A percentile compares a stretch with the other conserved stretches of the same genome.
Evolutionary conservation across 2,113 vertebrate species (phyloP).

Genomic region (Spea bombifrons): DNA sequence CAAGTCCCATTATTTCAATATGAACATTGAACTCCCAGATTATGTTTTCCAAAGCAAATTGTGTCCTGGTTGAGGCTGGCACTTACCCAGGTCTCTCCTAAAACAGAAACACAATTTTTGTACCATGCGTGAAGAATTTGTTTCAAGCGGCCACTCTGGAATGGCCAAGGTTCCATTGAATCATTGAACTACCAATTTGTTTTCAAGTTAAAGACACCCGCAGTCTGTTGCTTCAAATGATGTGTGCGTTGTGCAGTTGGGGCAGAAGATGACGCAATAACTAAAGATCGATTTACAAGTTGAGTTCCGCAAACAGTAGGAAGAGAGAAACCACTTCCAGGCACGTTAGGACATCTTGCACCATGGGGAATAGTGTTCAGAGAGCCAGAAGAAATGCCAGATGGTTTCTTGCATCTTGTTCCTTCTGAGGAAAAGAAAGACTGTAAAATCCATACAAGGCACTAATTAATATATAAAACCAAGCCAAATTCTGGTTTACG

Average conservation of each 20-base stretch:
- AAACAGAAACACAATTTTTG: no score
- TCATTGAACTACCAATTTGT: slow-evolving; percentile 51
- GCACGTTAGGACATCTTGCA: not conserved
- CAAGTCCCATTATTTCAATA: not conserved
- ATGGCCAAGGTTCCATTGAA: not conserved
- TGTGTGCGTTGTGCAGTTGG: not conserved
- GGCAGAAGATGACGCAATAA: slow-evolving; percentile 35
- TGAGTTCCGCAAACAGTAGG: slow-evolving; percentile 29
- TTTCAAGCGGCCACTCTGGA: no score
- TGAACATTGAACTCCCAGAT: not conserved
- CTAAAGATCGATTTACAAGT: not conserved
- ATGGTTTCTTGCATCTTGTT: slow-evolving; percentile 39
- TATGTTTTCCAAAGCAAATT: not conserved
- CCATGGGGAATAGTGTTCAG: slow-evolving; percentile 49
- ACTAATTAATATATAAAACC: not conserved
- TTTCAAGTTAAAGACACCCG: slow-evolving; percentile 15
- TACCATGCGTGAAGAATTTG: no score
- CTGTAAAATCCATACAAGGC: not conserved
- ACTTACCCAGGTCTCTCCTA: not conserved
- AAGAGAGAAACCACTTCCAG: slow-evolving; percentile 42
- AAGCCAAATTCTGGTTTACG: not conserved
- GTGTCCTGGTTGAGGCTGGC: not conserved
- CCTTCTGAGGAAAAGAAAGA: slow-evolving; percentile 52
- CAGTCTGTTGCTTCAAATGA: not conserved
- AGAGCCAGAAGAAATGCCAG: slow-evolving; percentile 40